Base-by-base conservation (phyloP, 1,140 invertebrate genomes). In the Melanaphis sacchari region DNA sequence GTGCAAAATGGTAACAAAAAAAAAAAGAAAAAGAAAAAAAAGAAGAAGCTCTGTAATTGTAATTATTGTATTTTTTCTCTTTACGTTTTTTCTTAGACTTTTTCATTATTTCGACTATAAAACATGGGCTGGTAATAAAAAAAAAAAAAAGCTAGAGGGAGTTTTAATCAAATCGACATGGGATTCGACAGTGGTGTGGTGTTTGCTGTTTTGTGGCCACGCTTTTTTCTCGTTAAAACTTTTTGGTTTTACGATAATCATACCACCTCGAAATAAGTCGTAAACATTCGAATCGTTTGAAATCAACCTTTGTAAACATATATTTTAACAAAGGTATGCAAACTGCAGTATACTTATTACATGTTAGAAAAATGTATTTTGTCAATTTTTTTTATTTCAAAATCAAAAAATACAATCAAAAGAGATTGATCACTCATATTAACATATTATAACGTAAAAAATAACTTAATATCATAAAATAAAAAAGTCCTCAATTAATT, bases 91-190 rank as follows among this genome's bases (percentile, higher is more conserved):
- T 26, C 81, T 38, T 49, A 82, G 91, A 93, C 91, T 93, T 93
- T 93, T 93, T 93, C 91, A 93, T 93, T 93, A 93, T 93, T 93
- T 93, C 81, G 91, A 52, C 76, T 93, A 82, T 93, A 93, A 93
- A 93, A 93, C 91, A 93, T 21, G 81, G 81, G 22, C 81, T 85
- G 91, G 81, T 46, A 93, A 52, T 93, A 93, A 93, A 90, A 90
- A 40, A 36, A 90, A 40, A 36, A 66, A 90, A 90, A 66, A 90
- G 11, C 38, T 66, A 90, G 89, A 90, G 91, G 91, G 91, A 93
- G 91, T 93, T 93, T 93, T 93, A 93, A 93, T 93, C 91, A 93
- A 93, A 93, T 93, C 91, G 91, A 84, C 76, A 43, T 93, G 91
- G 91, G 91, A 90, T 82, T 92, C 76, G 91, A 43, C 46, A 90